Evolutionary conservation across 2,797 vertebrate species (phyloP).

Genomic region (Macroramphosus scolopax): DNA sequence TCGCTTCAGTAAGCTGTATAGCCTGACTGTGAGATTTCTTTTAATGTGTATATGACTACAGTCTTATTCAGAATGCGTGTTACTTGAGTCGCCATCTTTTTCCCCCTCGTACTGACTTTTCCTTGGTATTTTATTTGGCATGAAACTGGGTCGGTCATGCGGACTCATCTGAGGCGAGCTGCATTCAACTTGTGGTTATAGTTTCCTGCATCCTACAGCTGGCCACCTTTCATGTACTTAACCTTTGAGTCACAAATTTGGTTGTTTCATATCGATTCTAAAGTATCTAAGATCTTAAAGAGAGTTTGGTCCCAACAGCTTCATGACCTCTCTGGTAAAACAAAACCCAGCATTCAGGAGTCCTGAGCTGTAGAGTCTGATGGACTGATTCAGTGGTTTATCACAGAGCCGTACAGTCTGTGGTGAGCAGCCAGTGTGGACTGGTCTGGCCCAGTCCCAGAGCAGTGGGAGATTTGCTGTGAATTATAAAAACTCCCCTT

Average conservation of each 20-base stretch:
- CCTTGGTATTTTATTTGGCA: background rate
- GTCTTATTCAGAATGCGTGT: conserved; percentile 34
- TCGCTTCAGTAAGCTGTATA: conserved; percentile 12
- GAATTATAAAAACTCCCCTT: conserved; percentile 35
- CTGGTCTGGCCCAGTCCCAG: conserved; percentile 34
- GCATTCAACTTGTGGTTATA: no score
- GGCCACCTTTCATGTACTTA: no score
- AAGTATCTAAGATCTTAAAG: no score
- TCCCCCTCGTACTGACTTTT: background rate
- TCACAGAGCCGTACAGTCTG: background rate
- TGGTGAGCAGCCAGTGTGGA: conserved; percentile 25
- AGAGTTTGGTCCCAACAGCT: background rate
- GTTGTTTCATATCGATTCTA: no score
- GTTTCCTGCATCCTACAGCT: no score
- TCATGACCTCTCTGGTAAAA: background rate
- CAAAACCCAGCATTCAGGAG: conserved; percentile 1
- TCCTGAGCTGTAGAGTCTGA: conserved; percentile 2
- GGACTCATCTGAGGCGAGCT: conserved; percentile 36
- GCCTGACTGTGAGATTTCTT: conserved; percentile 9
- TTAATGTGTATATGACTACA: conserved; percentile 8
- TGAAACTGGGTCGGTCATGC: conserved; percentile 10
- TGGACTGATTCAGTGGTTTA: conserved; percentile 1
- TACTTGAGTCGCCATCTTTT: conserved; percentile 28
- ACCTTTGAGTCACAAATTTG: no score
- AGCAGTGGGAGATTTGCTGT: conserved; percentile 27